Base-by-base conservation (phyloP, 2,113 vertebrate genomes). In the Oryzias melastigma region DNA sequence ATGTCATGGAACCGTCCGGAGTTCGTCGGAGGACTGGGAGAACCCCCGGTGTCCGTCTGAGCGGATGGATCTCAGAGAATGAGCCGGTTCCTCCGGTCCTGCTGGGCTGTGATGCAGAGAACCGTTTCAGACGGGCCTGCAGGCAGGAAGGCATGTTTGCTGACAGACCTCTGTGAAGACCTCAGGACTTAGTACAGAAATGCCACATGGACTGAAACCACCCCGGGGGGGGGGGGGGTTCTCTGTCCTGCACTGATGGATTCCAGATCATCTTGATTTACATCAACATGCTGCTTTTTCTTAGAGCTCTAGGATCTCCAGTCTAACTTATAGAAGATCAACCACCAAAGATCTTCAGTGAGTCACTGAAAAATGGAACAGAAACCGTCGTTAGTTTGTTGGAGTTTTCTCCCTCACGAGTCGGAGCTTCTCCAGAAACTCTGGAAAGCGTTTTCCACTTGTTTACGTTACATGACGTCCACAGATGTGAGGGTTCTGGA, bases 101-200 rank as follows among this genome's bases (percentile, higher is more conserved):
- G 25, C n/a, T n/a, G n/a, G n/a, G n/a, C n/a, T 25, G 25, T 25
- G 25, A 25, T 25, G 25, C 25, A 25, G 25, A 25, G 3, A 4
- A 3, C 25, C 5, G 1, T 25, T 8, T 35, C 7, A 7, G 81
- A 88, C 78, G 83, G 61, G 55, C 41, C 63, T 27, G 52, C 60
- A 65, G 62, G 61, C 65, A 62, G 71, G 66, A 44, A 10, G 41
- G 62, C 65, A 65, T 90, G 86, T 91, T 91, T 91, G 81, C 84
- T 91, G 70, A 91, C 89, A 80, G 69, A 50, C 63, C 68, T 73
- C 66, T 86, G 89, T 89, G 90, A 92, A 90, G 84, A 79, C 62
- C 12, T 57, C 65, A 82, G 68, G 73, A 87, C 85, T 80, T 85
- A 75, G 80, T 77, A 82, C 51, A 62, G 62, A 52, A 60, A 4